Evolutionary conservation across 2,797 vertebrate genomes (phyloP).

Genomic region (Antrozous pallidus): DNA sequence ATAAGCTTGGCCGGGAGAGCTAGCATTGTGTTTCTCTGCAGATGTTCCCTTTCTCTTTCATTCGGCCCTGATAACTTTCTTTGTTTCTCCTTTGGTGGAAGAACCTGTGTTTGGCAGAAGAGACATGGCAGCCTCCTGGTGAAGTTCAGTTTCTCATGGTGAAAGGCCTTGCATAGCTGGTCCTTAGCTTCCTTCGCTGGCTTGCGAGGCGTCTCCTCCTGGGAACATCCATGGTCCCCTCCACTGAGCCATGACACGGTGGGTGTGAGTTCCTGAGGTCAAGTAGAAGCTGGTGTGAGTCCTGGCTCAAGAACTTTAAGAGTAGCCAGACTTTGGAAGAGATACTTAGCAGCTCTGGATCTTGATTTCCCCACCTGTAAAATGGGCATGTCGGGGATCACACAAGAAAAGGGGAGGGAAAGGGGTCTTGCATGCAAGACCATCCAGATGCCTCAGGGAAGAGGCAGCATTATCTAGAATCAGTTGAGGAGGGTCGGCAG

Average conservation of each 20-base stretch:
- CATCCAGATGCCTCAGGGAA: not conserved
- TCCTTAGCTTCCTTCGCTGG: not conserved
- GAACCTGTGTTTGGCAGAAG: slow-evolving; percentile 43
- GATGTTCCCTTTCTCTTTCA: not conserved
- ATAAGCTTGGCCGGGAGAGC: not conserved
- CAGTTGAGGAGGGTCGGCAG: not conserved
- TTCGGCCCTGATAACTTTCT: not conserved
- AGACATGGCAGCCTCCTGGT: not conserved
- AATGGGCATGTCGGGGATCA: not conserved
- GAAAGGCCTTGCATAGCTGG: not conserved
- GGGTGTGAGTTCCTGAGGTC: not conserved
- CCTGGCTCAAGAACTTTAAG: not conserved
- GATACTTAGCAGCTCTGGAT: not conserved
- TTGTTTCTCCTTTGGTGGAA: not conserved
- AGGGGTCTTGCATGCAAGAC: not conserved
- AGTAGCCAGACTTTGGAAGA: not conserved
- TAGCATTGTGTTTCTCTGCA: not conserved
- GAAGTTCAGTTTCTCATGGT: not conserved
- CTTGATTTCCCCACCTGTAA: not conserved
- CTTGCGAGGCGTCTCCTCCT: not conserved
- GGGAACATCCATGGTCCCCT: not conserved
- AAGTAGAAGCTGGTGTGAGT: not conserved
- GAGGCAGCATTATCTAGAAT: not conserved
- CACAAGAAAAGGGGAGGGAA: not conserved
- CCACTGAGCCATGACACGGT: fast-evolving